Conservation (phyloP, 2,888 invertebrate genomes). For the Dexiosoma caninum region DNA sequence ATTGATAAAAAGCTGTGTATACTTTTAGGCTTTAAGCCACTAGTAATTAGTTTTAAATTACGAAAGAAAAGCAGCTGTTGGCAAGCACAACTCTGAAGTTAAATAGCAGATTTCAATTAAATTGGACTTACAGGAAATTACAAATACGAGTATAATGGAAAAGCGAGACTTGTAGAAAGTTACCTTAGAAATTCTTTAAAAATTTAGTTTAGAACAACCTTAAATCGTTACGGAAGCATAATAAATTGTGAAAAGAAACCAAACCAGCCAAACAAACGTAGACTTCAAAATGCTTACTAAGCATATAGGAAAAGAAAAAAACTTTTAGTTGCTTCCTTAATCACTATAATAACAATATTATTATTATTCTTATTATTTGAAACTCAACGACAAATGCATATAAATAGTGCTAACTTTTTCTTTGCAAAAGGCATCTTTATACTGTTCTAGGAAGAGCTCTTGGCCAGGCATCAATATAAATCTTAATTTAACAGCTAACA, state of each 20-base stretch:
- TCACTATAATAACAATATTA: neutral
- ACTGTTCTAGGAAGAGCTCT: neutral
- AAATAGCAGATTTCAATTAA: too few species aligned
- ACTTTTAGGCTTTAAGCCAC: constrained; percentile 47
- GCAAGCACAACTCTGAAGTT: too few species aligned
- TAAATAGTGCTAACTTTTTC: neutral
- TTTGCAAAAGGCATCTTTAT: neutral
- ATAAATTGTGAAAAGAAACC: too few species aligned
- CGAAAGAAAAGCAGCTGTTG: too few species aligned
- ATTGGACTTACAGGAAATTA: too few species aligned
- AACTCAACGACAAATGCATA: neutral
- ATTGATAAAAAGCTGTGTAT: constrained; percentile 20
- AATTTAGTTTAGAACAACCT: too few species aligned
- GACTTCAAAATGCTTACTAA: neutral
- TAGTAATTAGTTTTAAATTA: constrained; percentile 39
- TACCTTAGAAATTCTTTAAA: too few species aligned
- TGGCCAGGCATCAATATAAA: constrained; percentile 40
- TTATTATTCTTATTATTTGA: neutral
- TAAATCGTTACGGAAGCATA: too few species aligned
- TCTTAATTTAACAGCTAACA: constrained; percentile 35
- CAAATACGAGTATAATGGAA: too few species aligned
- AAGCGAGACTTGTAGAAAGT: neutral
- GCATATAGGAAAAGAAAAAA: neutral
- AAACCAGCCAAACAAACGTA: too few species aligned
- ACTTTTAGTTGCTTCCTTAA: neutral